Evolutionary conservation across 2,797 vertebrate species (phyloP).

Genomic region (Pangasius krempfi): DNA sequence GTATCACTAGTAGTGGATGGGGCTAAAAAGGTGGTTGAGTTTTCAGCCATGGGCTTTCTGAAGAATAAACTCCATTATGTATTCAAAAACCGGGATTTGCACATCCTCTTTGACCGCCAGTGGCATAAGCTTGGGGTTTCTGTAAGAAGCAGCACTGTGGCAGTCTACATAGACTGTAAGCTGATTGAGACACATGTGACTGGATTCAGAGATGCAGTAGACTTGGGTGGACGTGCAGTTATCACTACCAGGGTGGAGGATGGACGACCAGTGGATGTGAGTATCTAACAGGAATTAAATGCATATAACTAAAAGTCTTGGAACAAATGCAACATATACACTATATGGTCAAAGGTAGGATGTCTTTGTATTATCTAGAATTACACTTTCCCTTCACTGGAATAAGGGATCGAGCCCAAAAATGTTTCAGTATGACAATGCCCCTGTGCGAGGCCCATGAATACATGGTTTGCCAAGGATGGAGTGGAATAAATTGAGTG

Average conservation of each 20-base stretch:
- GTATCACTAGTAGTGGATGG: slow-evolving; percentile 89
- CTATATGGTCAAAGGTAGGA: not conserved
- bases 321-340: not conserved
- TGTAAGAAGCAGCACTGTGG: slow-evolving; percentile 80
- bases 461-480: not conserved
- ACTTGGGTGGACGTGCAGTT: slow-evolving; percentile 82
- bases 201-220: slow-evolving; percentile 75
- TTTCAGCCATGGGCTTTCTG: slow-evolving; percentile 77
- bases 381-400: not conserved
- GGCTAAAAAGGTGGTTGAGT: slow-evolving; percentile 86
- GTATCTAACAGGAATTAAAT: slow-evolving; percentile 60
- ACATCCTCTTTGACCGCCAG: slow-evolving; percentile 90
- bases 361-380: not conserved
- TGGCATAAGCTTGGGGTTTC: slow-evolving; percentile 94
- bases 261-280: slow-evolving; percentile 91
- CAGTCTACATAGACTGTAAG: slow-evolving; percentile 91
- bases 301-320: not conserved
- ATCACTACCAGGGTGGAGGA: slow-evolving; percentile 85
- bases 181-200: slow-evolving; percentile 85
- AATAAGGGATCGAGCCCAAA: not conserved
- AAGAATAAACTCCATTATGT: slow-evolving; percentile 82
- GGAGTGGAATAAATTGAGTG: not conserved
- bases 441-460: not conserved
- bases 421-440: not conserved
- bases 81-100: slow-evolving; percentile 91